These are phyloP conservation scores for Criorhina ranunculi DNA, from an alignment of 2,888 invertebrate genomes.

Conservation along the genomic window DNA sequence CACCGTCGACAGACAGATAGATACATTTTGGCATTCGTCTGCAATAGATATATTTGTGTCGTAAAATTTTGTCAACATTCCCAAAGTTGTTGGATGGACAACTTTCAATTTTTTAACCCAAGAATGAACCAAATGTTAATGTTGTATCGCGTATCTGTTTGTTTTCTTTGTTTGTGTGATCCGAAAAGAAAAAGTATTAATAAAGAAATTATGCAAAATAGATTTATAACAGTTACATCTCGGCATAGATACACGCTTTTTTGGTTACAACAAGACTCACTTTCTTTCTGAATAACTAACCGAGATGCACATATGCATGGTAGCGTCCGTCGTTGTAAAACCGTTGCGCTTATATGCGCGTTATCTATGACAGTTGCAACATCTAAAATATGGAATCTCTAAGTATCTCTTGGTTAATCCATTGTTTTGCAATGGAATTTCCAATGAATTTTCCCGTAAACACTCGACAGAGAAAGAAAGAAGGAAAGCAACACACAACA, in stretches of 20 bases:
- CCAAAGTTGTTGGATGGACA: background rate
- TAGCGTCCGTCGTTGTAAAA: background rate
- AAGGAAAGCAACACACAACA: slow-evolving; percentile 21
- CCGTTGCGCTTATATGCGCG: slow-evolving; percentile 11
- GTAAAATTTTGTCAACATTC: background rate
- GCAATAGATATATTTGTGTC: slow-evolving; percentile 12
- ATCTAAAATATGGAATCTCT: background rate
- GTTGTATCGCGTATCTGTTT: too few relatives aligned
- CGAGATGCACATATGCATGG: background rate
- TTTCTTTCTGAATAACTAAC: slow-evolving; percentile 47
- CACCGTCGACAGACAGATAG: slow-evolving; percentile 4
- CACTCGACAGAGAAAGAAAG: slow-evolving; percentile 9
- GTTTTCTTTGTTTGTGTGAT: background rate
- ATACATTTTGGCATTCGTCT: slow-evolving; percentile 25
- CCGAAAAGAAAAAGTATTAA: slow-evolving; percentile 29
- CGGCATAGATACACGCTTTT: background rate
- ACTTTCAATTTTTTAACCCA: slow-evolving; percentile 40
- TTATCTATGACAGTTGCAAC: slow-evolving; percentile 35
- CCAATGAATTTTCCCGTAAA: slow-evolving; percentile 23
- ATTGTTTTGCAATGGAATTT: slow-evolving; percentile 36
- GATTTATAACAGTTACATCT: slow-evolving; percentile 20
- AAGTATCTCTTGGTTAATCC: slow-evolving; percentile 30
- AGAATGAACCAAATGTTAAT: slow-evolving; percentile 28
- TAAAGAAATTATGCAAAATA: slow-evolving; percentile 22
- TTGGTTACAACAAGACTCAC: slow-evolving; percentile 26